phyloP scores from a whole-genome alignment of 2,888 invertebrate species.

The Autographa pulchrina region DNA sequence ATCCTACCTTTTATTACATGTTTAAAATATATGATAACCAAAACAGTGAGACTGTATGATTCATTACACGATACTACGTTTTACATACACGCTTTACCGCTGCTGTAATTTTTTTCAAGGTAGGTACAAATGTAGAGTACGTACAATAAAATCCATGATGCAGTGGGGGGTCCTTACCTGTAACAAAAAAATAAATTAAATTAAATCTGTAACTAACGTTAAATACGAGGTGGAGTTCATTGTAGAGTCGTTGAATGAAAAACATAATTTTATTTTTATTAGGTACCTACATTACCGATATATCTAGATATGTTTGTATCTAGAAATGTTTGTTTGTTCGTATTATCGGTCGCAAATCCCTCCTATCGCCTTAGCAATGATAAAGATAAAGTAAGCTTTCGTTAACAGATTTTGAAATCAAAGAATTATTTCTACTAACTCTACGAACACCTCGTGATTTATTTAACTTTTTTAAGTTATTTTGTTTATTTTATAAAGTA shows the following conservation, averaged over 20 bases:
- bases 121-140: background rate
- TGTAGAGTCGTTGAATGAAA: background rate
- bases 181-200: slow-evolving; percentile 32
- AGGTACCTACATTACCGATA: background rate
- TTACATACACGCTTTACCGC: too few species aligned
- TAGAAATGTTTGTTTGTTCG: slow-evolving; percentile 37
- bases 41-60: too few species aligned
- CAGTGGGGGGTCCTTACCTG: slow-evolving; percentile 44
- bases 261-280: background rate
- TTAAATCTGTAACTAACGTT: slow-evolving; percentile 10
- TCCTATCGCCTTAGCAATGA: slow-evolving; percentile 56
- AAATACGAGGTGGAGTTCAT: background rate
- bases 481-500: background rate
- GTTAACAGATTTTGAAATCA: slow-evolving; percentile 31
- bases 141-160: background rate
- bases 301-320: background rate
- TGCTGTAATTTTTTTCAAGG: too few species aligned
- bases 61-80: too few species aligned
- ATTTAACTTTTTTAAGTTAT: background rate
- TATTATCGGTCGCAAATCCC: slow-evolving; percentile 60
- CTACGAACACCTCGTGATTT: background rate
- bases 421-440: background rate
- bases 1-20: background rate
- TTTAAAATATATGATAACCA: background rate
- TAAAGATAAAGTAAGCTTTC: slow-evolving; percentile 47